Conservation (phyloP, 2,888 invertebrate species). For the Congeria kusceri region DNA sequence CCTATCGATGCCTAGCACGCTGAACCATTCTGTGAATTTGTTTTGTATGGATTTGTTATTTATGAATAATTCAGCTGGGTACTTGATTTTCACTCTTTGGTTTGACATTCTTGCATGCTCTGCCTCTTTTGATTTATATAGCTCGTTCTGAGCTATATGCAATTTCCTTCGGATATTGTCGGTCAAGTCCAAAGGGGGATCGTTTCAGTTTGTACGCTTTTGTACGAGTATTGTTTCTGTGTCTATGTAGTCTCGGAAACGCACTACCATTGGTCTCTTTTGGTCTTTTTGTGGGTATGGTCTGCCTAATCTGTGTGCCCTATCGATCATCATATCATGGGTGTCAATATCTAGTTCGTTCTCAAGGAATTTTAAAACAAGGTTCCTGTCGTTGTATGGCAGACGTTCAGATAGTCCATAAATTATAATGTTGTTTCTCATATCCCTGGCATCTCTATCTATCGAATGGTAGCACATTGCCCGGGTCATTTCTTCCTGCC, state of each 20-base stretch:
- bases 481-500: background rate
- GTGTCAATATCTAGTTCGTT: slow-evolving; percentile 24
- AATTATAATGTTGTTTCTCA: slow-evolving; percentile 15
- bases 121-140: slow-evolving; percentile 24
- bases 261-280: slow-evolving; percentile 32
- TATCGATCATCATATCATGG: slow-evolving; percentile 16
- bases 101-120: background rate
- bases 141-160: slow-evolving; percentile 3
- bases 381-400: background rate
- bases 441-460: slow-evolving; percentile 15
- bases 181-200: slow-evolving; percentile 24
- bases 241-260: slow-evolving; percentile 30
- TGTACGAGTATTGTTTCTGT: slow-evolving; percentile 18
- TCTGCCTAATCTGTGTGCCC: slow-evolving; percentile 28
- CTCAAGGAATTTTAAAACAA: slow-evolving; percentile 18
- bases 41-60: slow-evolving; percentile 12
- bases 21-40: slow-evolving; percentile 33
- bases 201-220: slow-evolving; percentile 25
- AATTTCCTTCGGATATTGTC: slow-evolving; percentile 40
- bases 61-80: slow-evolving; percentile 33
- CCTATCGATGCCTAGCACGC: slow-evolving; percentile 7
- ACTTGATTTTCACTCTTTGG: slow-evolving; percentile 19
- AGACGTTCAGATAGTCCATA: slow-evolving; percentile 7
- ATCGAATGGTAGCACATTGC: background rate
- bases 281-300: background rate